Evolutionary conservation across 2,888 invertebrate genomes (phyloP).

Genomic region (Diadegma fenestrale): DNA sequence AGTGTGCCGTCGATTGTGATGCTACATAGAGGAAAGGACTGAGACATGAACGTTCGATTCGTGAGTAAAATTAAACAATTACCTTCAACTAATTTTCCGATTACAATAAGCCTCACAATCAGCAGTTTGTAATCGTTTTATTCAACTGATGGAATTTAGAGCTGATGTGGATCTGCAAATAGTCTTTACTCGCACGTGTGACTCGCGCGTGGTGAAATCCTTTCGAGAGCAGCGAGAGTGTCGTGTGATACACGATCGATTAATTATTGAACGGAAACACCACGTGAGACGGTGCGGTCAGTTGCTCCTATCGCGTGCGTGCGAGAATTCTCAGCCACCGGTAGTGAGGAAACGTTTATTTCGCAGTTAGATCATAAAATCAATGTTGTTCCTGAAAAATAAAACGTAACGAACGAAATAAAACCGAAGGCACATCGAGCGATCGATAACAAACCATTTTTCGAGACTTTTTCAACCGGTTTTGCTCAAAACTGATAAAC

Average conservation of each 20-base stretch:
- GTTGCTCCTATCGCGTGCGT: constrained; percentile 48
- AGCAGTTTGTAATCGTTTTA: background rate
- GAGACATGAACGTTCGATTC: constrained; percentile 80
- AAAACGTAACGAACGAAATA: background rate
- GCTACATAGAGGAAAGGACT: constrained; percentile 75
- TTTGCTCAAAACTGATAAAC: background rate
- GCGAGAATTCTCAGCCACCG: background rate
- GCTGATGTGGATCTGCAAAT: background rate
- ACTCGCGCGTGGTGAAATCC: background rate
- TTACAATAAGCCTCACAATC: background rate
- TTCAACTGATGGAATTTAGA: background rate
- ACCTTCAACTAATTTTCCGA: background rate
- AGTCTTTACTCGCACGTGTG: constrained; percentile 17
- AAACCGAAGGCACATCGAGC: background rate
- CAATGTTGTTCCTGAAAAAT: background rate
- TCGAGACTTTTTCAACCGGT: background rate
- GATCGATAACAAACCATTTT: background rate
- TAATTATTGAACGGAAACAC: constrained; percentile 52
- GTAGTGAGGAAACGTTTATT: constrained; percentile 13
- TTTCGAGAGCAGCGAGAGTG: constrained; percentile 55
- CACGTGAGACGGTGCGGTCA: constrained; percentile 52
- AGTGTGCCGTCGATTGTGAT: constrained; percentile 74
- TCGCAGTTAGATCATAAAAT: background rate
- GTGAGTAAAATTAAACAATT: constrained; percentile 75
- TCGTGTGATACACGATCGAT: constrained; percentile 37